Evolutionary conservation across 2,797 vertebrate species (phyloP).

Genomic region (Pelobates cultripes): DNA sequence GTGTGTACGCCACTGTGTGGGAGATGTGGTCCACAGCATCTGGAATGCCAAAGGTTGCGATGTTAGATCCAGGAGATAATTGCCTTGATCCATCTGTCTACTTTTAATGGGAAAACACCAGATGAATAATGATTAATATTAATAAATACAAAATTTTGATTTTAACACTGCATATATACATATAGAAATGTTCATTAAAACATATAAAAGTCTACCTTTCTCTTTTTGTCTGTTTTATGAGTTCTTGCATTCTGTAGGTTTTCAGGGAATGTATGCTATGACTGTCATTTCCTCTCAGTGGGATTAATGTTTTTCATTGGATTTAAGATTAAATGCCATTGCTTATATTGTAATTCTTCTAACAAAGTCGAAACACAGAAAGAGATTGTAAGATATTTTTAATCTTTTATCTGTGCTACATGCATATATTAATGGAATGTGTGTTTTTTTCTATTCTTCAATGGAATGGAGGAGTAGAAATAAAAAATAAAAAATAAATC

Average conservation of each 20-base stretch:
- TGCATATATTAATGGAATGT: conserved; percentile 6
- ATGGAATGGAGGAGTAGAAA: conserved; percentile 6
- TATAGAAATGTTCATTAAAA: no score
- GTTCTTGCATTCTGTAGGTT: conserved; percentile 19
- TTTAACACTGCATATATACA: no score
- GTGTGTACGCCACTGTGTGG: no score
- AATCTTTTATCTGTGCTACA: conserved; percentile 26
- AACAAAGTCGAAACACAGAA: conserved; percentile 6
- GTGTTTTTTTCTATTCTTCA: conserved; percentile 8
- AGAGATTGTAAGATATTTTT: conserved; percentile 15
- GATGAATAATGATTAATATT: no score
- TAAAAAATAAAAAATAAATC: conserved; percentile 20
- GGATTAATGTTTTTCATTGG: neutral
- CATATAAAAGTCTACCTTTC: neutral
- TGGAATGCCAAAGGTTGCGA: no score
- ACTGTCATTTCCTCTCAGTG: conserved; percentile 34
- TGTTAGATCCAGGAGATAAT: no score
- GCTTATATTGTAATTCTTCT: conserved; percentile 18
- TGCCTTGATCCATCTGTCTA: no score
- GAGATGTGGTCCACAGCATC: no score
- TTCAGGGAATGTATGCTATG: conserved; percentile 35
- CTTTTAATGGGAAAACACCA: no score
- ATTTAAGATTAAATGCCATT: conserved; percentile 13
- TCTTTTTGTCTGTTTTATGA: neutral
- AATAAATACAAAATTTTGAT: neutral